Evolutionary conservation across 1,140 invertebrate genomes (phyloP).

Genomic region (Hylaeus anthracinus): DNA sequence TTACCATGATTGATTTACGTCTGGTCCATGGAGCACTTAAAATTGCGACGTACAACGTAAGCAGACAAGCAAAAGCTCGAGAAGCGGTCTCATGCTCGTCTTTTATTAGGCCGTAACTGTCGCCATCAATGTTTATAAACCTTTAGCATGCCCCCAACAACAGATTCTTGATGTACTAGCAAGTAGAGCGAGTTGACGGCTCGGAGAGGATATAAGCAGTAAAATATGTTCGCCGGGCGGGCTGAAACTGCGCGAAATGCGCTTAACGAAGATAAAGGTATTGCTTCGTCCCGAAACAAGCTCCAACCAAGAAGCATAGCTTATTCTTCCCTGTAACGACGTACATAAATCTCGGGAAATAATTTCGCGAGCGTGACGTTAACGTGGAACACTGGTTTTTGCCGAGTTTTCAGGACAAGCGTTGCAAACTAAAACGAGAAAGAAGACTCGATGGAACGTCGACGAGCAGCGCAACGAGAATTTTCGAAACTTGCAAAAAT

Average conservation of each 20-base stretch:
- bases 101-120: slow-evolving; percentile 17
- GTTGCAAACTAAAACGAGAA: background rate
- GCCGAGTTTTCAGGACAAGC: background rate
- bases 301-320: background rate
- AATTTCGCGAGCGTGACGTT: background rate
- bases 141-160: background rate
- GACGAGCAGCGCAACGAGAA: background rate
- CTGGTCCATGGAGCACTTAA: no score
- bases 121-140: slow-evolving; percentile 8
- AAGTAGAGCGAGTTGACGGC: background rate
- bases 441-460: background rate
- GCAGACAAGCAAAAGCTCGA: background rate
- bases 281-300: slow-evolving; percentile 5
- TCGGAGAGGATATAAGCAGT: background rate
- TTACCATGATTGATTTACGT: no score
- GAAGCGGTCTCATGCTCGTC: background rate
- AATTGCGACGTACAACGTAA: background rate
- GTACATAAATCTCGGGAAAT: slow-evolving; percentile 24
- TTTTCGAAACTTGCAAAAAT: background rate
- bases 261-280: slow-evolving; percentile 25
- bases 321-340: slow-evolving; percentile 10
- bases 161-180: slow-evolving; percentile 10
- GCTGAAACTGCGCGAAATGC: background rate
- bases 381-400: slow-evolving; percentile 1
- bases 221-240: background rate